Conservation (phyloP, 2,797 vertebrate genomes). For the Tragelaphus oryx region DNA sequence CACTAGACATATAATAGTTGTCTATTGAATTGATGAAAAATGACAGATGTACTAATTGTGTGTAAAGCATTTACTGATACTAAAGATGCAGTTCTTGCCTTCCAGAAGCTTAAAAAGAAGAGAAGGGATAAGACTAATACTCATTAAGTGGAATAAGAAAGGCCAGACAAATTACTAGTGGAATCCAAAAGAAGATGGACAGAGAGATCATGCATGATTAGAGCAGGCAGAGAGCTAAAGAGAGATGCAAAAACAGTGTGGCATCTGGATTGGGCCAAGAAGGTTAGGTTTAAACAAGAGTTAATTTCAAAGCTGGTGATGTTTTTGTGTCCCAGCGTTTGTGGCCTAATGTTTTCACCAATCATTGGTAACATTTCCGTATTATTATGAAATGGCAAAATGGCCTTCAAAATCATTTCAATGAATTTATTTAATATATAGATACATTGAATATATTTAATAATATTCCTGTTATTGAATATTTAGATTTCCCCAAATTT, state of each 20-base stretch:
- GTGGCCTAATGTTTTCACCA: not conserved
- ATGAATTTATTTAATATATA: not conserved
- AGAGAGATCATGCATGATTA: not conserved
- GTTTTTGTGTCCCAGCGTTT: not conserved
- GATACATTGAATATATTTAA: not conserved
- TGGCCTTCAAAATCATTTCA: not conserved
- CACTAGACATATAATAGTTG: not conserved
- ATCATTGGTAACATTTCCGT: not conserved
- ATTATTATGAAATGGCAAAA: not conserved
- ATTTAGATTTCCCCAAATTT: not conserved
- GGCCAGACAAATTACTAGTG: not conserved
- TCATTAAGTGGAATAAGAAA: not conserved
- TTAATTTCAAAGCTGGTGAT: not conserved
- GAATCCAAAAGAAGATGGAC: not conserved
- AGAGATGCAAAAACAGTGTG: not conserved
- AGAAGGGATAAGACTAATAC: not conserved
- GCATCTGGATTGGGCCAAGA: not conserved
- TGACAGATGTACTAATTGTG: not conserved
- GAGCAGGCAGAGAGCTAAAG: not conserved
- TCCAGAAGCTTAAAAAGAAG: not conserved
- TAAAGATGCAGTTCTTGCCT: not conserved
- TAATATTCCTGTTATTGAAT: not conserved
- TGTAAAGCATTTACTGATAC: not conserved
- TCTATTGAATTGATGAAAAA: not conserved
- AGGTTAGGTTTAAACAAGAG: slow-evolving; percentile 1